Percentiles rank a stretch among this genome's conserved stretches.
Evolutionary conservation across 2,888 invertebrate genomes (phyloP).

Genomic region (Eupsilia transversa): DNA sequence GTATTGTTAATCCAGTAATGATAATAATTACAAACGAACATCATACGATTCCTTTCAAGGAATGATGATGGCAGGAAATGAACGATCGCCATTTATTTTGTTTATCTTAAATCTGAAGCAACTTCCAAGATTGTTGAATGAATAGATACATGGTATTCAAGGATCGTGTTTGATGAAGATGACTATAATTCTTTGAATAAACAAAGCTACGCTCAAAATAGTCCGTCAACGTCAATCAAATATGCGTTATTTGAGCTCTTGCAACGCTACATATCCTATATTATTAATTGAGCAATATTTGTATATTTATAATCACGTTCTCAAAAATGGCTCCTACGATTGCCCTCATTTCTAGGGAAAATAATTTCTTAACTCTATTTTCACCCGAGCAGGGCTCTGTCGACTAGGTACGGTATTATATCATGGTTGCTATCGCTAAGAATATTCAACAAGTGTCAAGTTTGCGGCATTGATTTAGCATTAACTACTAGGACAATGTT

Average conservation of each 20-base stretch:
- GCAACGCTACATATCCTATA: not conserved
- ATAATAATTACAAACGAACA: not conserved
- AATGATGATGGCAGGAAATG: constrained; percentile 8
- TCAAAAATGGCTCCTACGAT: too few relatives aligned
- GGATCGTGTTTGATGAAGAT: not conserved
- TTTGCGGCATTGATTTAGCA: not conserved
- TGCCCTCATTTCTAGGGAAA: too few relatives aligned
- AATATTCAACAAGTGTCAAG: constrained; percentile 9
- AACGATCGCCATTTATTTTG: constrained; percentile 8
- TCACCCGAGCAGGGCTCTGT: too few relatives aligned
- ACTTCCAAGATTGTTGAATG: constrained; percentile 4
- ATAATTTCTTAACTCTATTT: too few relatives aligned
- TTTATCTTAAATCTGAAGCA: constrained; percentile 24
- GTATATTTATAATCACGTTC: too few relatives aligned
- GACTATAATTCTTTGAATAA: not conserved
- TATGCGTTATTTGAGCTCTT: not conserved
- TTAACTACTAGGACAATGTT: not conserved
- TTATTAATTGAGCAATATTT: too few relatives aligned
- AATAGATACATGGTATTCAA: not conserved
- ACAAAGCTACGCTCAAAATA: not conserved
- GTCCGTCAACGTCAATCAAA: not conserved
- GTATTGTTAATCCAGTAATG: not conserved
- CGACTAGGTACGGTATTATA: too few relatives aligned
- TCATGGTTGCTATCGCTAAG: not conserved
- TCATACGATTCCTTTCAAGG: not conserved